Conservation (phyloP, 2,113 vertebrate species). For the Athene noctua region DNA sequence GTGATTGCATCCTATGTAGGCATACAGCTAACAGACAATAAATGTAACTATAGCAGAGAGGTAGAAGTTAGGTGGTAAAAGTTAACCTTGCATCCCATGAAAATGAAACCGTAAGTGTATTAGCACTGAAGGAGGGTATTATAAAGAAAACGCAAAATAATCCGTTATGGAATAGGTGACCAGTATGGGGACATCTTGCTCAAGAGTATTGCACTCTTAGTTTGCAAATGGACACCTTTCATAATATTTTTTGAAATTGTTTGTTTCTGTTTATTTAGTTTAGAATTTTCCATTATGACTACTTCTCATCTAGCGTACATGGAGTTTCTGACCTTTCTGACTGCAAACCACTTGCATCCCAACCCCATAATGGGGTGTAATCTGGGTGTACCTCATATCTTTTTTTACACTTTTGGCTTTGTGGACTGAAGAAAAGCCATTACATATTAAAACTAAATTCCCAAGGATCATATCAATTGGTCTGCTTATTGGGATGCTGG, state of each 20-base stretch:
- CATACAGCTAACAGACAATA: neutral
- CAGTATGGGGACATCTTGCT: neutral
- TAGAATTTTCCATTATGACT: neutral
- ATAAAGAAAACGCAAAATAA: neutral
- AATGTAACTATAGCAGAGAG: fast-evolving
- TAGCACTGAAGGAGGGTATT: neutral
- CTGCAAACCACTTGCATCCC: neutral
- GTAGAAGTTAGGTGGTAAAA: neutral
- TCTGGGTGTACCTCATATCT: neutral
- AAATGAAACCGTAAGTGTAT: neutral
- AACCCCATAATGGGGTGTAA: neutral
- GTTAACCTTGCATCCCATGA: neutral
- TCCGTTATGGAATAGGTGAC: neutral
- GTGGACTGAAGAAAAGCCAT: neutral
- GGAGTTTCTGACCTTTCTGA: neutral
- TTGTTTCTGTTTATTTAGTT: neutral
- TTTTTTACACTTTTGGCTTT: neutral
- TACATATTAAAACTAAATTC: neutral
- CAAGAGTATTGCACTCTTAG: neutral
- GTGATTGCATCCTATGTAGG: neutral
- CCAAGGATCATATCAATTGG: neutral
- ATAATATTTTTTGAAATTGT: neutral
- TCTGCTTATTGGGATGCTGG: neutral
- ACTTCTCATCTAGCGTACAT: neutral
- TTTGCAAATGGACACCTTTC: neutral